Base-by-base conservation (phyloP, 2,888 invertebrate genomes). In the Coenonympha arcania region DNA sequence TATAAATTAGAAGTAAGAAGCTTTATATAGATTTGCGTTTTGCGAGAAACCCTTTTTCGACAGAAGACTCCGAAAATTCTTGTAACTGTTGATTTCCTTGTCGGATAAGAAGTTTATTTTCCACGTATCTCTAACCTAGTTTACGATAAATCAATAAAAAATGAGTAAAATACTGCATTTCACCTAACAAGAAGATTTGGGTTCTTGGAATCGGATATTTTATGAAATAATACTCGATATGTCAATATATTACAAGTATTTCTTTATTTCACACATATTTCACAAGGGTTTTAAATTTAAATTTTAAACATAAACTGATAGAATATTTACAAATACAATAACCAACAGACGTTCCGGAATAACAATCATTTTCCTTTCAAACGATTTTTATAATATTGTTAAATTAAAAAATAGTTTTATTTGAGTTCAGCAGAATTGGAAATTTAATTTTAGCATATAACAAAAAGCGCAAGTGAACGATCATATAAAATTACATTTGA, bases 191-290 rank as follows among this genome's bases (percentile, higher is more conserved):
- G 8, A 6, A 24, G 6, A 8, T 5, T 30, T n/a, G n/a, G 3
- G 4, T 30, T 30, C 15, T 6, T 16, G 28, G 16, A 18, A 18
- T 19, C 31, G 11, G 16, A 20, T n/a, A 45, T 13, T 5, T 19
- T 6, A 22, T 33, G 0, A 48, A 26, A 55, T 47, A 40, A 39
- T 53, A 53, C 33, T 34, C 51, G 52, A 20, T 44, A 6, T 44
- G 34, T 47, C 53, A 58, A 56, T 84, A 85, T 84, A 83, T 81
- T 85, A 84, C 85, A 85, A 77, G 73, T 67, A 76, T 77, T 72
- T 63, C 73, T 79, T 81, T 82, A 80, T 83, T 84, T 79, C 84
- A 85, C 85, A 84, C 83, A 72, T 83, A 84, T 81, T 79, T 82
- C 79, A 80, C 79, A 81, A 73, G 66, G 69, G 65, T 65, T 24